Conservation (phyloP, 1,140 invertebrate species). For the Lysiphlebus fabarum region DNA sequence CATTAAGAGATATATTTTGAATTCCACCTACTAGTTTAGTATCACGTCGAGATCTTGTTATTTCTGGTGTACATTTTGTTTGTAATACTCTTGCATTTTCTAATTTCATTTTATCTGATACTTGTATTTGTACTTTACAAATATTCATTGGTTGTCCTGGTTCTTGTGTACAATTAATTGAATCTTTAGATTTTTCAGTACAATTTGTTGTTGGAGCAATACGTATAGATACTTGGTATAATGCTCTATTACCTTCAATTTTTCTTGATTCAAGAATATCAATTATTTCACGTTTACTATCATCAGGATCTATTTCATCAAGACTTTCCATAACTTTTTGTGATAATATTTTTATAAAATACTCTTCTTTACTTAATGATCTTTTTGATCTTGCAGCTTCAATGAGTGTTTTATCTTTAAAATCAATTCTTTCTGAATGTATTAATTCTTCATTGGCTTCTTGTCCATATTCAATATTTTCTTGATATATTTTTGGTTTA, state of each 20-base stretch:
- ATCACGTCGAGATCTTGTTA: neutral
- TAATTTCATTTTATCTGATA: constrained; percentile 27
- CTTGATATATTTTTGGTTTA: constrained; percentile 21
- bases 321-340: constrained; percentile 46
- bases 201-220: constrained; percentile 32
- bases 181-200: constrained; percentile 12
- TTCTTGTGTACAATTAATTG: constrained; percentile 31
- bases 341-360: constrained; percentile 44
- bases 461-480: constrained; percentile 23
- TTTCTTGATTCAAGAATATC: constrained; percentile 44
- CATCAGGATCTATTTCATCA: constrained; percentile 48
- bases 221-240: constrained; percentile 20
- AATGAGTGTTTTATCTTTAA: constrained; percentile 3
- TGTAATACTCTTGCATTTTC: constrained; percentile 32
- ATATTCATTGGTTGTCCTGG: constrained; percentile 29
- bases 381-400: constrained; percentile 25
- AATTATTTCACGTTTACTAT: constrained; percentile 46
- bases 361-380: constrained; percentile 28
- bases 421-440: constrained; percentile 24
- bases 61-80: constrained; percentile 30
- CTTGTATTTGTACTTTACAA: constrained; percentile 35
- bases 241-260: constrained; percentile 33
- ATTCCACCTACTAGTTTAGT: constrained; percentile 30
- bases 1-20: constrained; percentile 30
- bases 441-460: constrained; percentile 31